Evolutionary conservation across 2,888 invertebrate genomes (phyloP).

Genomic region (Melinopterus prodromus): DNA sequence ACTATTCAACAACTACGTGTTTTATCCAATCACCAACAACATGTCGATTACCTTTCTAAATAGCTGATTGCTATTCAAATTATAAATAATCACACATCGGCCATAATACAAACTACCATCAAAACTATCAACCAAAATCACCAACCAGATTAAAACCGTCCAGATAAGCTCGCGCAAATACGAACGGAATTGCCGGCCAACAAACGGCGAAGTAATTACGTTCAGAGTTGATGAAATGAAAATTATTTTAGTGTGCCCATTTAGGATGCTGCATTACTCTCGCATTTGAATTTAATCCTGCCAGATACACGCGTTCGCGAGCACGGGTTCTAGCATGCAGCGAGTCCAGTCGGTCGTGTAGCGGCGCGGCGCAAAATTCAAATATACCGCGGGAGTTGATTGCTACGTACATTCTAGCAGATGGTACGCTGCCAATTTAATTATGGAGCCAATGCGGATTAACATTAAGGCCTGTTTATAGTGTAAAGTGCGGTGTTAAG

Average conservation of each 20-base stretch:
- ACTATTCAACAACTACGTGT: too few relatives aligned
- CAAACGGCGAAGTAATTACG: not conserved
- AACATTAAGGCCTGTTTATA: not conserved
- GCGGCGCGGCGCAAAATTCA: not conserved
- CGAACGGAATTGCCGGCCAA: not conserved
- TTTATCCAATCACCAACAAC: too few relatives aligned
- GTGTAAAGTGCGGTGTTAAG: not conserved
- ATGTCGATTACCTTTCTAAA: too few relatives aligned
- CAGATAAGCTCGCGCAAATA: not conserved
- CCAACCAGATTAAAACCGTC: not conserved
- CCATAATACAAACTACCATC: too few relatives aligned
- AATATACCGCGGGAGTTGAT: not conserved
- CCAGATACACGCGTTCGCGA: not conserved
- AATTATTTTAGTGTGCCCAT: not conserved
- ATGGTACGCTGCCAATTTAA: not conserved
- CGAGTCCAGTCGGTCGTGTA: too few relatives aligned
- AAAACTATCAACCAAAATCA: not conserved
- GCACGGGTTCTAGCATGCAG: too few relatives aligned
- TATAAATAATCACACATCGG: too few relatives aligned
- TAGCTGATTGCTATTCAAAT: too few relatives aligned
- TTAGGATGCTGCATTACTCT: not conserved
- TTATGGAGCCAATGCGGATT: not conserved
- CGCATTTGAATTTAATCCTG: conserved; percentile 4
- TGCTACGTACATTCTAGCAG: not conserved
- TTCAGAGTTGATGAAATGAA: not conserved